A percentile compares a stretch with the other conserved stretches of the same genome.
Conservation (phyloP, 2,113 vertebrate genomes). For the Podarcis raffonei region DNA sequence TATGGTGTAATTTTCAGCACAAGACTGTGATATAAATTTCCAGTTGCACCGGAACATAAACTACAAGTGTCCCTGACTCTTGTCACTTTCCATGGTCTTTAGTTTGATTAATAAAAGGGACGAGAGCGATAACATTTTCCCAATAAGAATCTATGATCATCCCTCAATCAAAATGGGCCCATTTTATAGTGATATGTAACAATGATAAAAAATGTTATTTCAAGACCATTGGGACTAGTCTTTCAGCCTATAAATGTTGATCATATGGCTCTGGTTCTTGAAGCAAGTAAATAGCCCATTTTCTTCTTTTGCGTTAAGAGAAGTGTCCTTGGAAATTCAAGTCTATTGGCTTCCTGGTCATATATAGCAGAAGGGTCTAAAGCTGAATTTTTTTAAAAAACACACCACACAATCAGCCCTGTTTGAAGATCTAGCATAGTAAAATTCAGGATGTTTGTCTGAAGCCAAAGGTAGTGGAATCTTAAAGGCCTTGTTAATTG, state of each 20-base stretch:
- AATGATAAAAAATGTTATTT: slow-evolving; percentile 35
- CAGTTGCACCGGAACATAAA: slow-evolving; percentile 70
- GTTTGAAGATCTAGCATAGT: neutral
- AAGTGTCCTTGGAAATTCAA: neutral
- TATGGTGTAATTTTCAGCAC: slow-evolving; percentile 70
- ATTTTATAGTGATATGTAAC: slow-evolving; percentile 47
- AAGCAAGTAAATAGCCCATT: neutral
- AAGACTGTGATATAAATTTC: slow-evolving; percentile 69
- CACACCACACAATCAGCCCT: accelerated
- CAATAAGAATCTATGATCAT: slow-evolving; percentile 55
- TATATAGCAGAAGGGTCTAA: neutral
- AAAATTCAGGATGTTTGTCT: accelerated
- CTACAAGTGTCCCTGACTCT: slow-evolving; percentile 68
- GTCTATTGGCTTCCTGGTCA: accelerated
- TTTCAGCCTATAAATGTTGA: neutral
- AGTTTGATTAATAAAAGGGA: slow-evolving; percentile 75
- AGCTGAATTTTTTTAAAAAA: neutral
- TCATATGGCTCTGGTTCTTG: neutral
- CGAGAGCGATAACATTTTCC: slow-evolving; percentile 57
- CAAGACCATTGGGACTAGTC: neutral
- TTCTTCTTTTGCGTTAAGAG: neutral
- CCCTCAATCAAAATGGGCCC: slow-evolving; percentile 58
- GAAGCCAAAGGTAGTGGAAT: neutral
- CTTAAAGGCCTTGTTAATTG: neutral
- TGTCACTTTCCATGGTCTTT: slow-evolving; percentile 74